Conservation (phyloP, 2,113 vertebrate genomes). For the Nothobranchius furzeri region DNA sequence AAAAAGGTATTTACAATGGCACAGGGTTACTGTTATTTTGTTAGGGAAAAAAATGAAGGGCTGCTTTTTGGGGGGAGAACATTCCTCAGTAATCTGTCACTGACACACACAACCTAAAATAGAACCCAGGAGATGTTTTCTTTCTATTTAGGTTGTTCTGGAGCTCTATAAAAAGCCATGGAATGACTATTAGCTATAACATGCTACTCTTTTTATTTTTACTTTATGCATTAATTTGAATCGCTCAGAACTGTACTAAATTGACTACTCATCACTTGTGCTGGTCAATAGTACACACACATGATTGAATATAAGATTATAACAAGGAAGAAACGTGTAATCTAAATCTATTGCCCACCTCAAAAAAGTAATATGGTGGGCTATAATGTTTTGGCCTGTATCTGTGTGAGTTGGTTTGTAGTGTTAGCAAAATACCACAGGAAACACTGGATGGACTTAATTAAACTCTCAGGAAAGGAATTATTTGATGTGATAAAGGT, state of each 20-base stretch:
- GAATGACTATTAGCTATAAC: slow-evolving; percentile 59
- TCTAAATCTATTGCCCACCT: no score
- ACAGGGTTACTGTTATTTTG: slow-evolving; percentile 57
- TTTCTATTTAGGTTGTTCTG: slow-evolving; percentile 51
- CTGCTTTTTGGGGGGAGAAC: slow-evolving; percentile 49
- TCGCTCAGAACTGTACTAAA: slow-evolving; percentile 26
- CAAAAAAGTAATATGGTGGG: no score
- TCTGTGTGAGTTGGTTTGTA: no score
- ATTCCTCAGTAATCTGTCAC: slow-evolving; percentile 73
- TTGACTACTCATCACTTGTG: not conserved
- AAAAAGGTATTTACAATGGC: slow-evolving; percentile 55
- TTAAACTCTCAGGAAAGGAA: no score
- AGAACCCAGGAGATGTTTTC: slow-evolving; percentile 69
- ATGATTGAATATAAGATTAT: not conserved
- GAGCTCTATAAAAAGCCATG: slow-evolving; percentile 64
- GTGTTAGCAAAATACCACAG: no score
- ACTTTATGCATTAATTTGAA: slow-evolving; percentile 35
- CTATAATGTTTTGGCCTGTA: no score
- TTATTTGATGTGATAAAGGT: no score
- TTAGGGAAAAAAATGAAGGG: slow-evolving; percentile 30
- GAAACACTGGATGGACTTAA: no score
- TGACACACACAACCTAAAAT: slow-evolving; percentile 70
- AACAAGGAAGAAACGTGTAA: not conserved
- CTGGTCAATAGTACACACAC: not conserved
- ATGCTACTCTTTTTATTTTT: slow-evolving; percentile 24